phyloP scores from a whole-genome alignment of 1,140 invertebrate species.

The Dreissena polymorpha region DNA sequence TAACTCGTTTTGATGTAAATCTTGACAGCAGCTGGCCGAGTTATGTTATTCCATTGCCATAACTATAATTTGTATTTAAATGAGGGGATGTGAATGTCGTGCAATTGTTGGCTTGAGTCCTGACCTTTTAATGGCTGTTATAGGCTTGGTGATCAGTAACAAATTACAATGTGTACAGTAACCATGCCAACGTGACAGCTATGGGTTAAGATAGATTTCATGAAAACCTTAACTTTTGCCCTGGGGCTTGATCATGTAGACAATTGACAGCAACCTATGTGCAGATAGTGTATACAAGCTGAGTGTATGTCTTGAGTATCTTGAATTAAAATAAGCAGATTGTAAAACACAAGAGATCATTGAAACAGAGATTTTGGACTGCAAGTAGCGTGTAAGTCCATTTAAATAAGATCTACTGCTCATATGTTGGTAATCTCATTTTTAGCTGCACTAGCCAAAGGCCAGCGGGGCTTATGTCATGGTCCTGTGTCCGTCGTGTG shows the following conservation, averaged over 20 bases:
- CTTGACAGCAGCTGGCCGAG: conserved; percentile 35
- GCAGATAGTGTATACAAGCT: too few relatives aligned
- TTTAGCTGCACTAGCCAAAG: too few relatives aligned
- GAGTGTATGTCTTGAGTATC: too few relatives aligned
- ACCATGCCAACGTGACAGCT: conserved; percentile 48
- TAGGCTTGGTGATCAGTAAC: conserved; percentile 37
- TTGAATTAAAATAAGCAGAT: too few relatives aligned
- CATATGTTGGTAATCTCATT: too few relatives aligned
- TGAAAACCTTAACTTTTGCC: conserved; percentile 23
- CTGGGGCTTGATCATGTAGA: not conserved
- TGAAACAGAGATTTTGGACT: too few relatives aligned
- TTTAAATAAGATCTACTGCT: too few relatives aligned
- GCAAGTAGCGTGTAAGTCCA: too few relatives aligned
- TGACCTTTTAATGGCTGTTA: conserved; percentile 34
- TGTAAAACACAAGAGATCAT: too few relatives aligned
- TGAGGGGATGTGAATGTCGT: conserved; percentile 13
- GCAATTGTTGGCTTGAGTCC: conserved; percentile 12
- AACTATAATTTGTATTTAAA: conserved; percentile 35
- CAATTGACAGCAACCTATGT: too few relatives aligned
- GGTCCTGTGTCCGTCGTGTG: too few relatives aligned
- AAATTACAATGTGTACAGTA: conserved; percentile 47
- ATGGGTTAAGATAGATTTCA: conserved; percentile 46
- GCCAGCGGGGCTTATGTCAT: too few relatives aligned
- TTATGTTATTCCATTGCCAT: conserved; percentile 37
- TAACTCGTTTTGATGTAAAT: conserved; percentile 13